These are phyloP conservation scores for Pogonomyrmex barbatus DNA, from an alignment of 1,140 invertebrate species.

Conservation along the genomic window DNA sequence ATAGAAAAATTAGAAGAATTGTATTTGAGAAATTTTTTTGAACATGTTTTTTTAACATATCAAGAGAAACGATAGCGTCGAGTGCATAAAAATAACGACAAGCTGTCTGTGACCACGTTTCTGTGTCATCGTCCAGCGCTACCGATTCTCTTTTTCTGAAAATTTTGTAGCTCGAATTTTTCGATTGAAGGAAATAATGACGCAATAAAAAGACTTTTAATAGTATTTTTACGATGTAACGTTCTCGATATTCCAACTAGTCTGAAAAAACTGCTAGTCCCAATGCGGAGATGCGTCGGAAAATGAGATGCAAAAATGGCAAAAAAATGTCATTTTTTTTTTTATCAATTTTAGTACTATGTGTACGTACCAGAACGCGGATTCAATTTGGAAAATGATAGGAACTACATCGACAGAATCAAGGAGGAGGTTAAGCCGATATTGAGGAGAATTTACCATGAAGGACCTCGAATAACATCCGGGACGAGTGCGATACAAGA, in stretches of 20 bases:
- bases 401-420: constrained; percentile 42
- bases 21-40: neutral
- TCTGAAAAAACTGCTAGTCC: constrained; percentile 16
- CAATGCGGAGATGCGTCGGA: constrained; percentile 17
- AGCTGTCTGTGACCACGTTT: neutral
- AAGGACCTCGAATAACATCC: constrained; percentile 2
- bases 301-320: constrained; percentile 16
- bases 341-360: neutral
- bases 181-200: constrained; percentile 47
- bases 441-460: constrained; percentile 30
- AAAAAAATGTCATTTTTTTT: neutral
- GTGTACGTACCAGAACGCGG: neutral
- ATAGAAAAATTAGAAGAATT: neutral
- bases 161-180: constrained; percentile 40
- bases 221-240: constrained; percentile 34
- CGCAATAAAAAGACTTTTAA: constrained; percentile 46
- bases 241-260: neutral
- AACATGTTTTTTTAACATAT: neutral
- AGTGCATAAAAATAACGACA: constrained; percentile 31
- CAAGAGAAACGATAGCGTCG: neutral
- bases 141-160: neutral
- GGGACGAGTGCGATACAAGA: constrained; percentile 5
- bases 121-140: neutral
- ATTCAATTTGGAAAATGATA: constrained; percentile 33
- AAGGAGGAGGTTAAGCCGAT: constrained; percentile 38